Evolutionary conservation across 2,797 vertebrate genomes (phyloP).

Genomic region (Enteromius thamalakanensis): DNA sequence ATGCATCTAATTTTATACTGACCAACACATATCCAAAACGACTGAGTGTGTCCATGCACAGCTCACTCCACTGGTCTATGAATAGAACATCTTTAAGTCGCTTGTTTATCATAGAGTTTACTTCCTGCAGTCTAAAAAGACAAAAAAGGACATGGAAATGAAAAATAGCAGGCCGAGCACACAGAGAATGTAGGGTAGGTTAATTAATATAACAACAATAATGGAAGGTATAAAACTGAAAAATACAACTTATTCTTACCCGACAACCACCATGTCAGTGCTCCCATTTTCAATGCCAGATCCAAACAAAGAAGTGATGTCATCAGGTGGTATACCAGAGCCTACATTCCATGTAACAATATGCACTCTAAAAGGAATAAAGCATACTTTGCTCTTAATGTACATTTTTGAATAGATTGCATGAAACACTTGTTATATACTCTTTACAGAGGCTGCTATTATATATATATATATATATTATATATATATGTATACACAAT

Average conservation of each 20-base stretch:
- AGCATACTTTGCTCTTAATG: not conserved
- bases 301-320: slow-evolving; percentile 90
- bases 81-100: slow-evolving; percentile 96
- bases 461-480: not conserved
- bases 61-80: slow-evolving; percentile 96
- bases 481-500: not conserved
- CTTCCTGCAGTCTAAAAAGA: slow-evolving; percentile 89
- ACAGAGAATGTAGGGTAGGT: slow-evolving; percentile 59
- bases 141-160: slow-evolving; percentile 42
- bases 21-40: slow-evolving; percentile 94
- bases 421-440: not conserved
- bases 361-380: slow-evolving; percentile 79
- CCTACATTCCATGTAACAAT: slow-evolving; percentile 98
- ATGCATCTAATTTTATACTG: slow-evolving; percentile 63
- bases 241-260: slow-evolving; percentile 81
- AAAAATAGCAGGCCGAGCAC: slow-evolving; percentile 44
- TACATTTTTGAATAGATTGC: not conserved
- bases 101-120: slow-evolving; percentile 98
- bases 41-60: slow-evolving; percentile 94
- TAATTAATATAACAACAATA: slow-evolving; percentile 1
- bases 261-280: slow-evolving; percentile 92
- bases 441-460: not conserved
- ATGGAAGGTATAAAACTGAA: slow-evolving; percentile 53
- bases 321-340: slow-evolving; percentile 90
- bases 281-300: slow-evolving; percentile 83